Percentiles rank a stretch among this genome's conserved stretches.
These are phyloP conservation scores for Melierax canorus DNA, from an alignment of 2,113 vertebrate species.

Conservation along the genomic window DNA sequence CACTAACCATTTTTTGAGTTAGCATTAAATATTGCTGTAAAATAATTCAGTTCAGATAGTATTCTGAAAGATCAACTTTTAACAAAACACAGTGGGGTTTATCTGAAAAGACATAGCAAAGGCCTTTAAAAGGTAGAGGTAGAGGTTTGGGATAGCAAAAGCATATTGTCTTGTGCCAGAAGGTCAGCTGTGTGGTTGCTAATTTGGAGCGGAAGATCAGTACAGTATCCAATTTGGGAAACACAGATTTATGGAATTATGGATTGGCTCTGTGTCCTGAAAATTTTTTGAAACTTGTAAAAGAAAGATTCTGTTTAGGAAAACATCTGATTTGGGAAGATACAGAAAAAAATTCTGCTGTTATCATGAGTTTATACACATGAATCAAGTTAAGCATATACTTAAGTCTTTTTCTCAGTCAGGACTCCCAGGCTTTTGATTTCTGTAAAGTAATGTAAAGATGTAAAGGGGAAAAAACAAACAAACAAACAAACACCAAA, in stretches of 20 bases:
- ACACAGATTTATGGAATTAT: neutral
- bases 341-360: neutral
- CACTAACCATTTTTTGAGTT: neutral
- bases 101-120: neutral
- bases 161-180: neutral
- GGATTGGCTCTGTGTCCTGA: neutral
- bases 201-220: neutral
- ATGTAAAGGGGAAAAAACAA: neutral
- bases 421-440: neutral
- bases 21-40: neutral
- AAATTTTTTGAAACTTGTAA: neutral
- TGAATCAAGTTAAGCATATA: neutral
- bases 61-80: neutral
- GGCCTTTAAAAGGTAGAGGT: neutral
- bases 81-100: neutral
- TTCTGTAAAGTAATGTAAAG: neutral
- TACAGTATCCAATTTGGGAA: neutral
- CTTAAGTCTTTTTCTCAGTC: neutral
- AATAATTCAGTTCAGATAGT: neutral
- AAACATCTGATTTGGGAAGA: neutral
- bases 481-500: neutral
- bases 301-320: neutral
- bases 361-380: neutral
- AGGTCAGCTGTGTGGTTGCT: neutral
- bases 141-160: neutral